A percentile compares a stretch with the other conserved stretches of the same genome.
phyloP scores from a whole-genome alignment of 2,888 invertebrate genomes.

The Allophyes oxyacanthae region DNA sequence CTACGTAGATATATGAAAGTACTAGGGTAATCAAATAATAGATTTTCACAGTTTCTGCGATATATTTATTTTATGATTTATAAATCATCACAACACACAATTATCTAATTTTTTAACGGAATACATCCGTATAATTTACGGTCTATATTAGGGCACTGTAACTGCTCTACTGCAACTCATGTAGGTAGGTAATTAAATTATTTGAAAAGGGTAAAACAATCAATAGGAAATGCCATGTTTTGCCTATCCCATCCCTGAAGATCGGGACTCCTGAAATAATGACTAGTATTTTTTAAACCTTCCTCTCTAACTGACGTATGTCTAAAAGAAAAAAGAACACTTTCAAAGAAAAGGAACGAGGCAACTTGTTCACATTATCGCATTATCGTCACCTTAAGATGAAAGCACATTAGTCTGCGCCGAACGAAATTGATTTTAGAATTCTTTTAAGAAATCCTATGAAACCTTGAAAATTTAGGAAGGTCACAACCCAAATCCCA shows the following conservation, averaged over 20 bases:
- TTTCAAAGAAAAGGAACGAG: neutral
- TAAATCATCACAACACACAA: slow-evolving; percentile 27
- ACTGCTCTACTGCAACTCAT: neutral
- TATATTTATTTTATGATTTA: slow-evolving; percentile 35
- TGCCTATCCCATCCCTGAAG: slow-evolving; percentile 1
- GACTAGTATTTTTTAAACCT: slow-evolving; percentile 37
- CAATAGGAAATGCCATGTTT: neutral
- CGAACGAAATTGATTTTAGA: too few species aligned
- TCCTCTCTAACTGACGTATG: slow-evolving; percentile 25
- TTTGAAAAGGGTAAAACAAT: neutral
- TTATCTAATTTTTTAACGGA: slow-evolving; percentile 18
- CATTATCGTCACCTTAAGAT: too few species aligned
- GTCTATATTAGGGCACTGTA: neutral
- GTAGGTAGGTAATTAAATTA: neutral
- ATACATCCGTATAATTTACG: slow-evolving; percentile 20
- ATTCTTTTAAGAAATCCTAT: too few species aligned
- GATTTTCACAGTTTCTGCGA: slow-evolving; percentile 25
- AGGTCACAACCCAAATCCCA: too few species aligned
- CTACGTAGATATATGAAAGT: too few species aligned
- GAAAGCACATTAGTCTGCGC: too few species aligned
- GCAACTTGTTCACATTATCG: too few species aligned
- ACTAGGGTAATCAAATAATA: slow-evolving; percentile 38
- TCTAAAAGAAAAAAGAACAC: slow-evolving; percentile 20
- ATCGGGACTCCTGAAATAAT: slow-evolving; percentile 19
- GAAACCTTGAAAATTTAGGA: too few species aligned